Percentiles rank a stretch among this genome's conserved stretches.
These are phyloP conservation scores for Aricia agestis DNA, from an alignment of 1,140 invertebrate genomes.

Conservation along the genomic window DNA sequence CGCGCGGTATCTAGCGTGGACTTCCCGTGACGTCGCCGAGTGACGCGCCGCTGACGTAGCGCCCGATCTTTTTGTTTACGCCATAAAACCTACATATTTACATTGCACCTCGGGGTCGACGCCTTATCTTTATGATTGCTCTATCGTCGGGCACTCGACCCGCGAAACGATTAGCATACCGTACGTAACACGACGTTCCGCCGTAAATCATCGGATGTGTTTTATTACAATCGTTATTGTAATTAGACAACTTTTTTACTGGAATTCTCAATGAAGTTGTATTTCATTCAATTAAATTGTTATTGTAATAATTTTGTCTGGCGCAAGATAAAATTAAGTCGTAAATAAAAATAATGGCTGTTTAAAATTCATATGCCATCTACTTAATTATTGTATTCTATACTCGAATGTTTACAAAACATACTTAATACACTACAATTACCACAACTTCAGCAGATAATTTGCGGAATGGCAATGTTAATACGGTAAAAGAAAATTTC, in stretches of 20 bases:
- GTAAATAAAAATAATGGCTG: background rate
- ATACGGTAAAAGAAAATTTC: constrained; percentile 33
- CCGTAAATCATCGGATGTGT: constrained; percentile 3
- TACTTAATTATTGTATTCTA: background rate
- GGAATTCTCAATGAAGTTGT: background rate
- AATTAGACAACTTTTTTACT: background rate
- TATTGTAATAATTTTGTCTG: background rate
- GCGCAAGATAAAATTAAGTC: background rate
- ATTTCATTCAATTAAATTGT: background rate
- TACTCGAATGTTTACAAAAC: background rate
- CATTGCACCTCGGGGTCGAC: constrained; percentile 58
- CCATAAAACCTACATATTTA: constrained; percentile 69
- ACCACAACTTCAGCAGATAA: background rate
- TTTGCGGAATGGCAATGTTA: constrained; percentile 18
- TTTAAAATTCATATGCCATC: background rate
- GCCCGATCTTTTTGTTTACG: constrained; percentile 67
- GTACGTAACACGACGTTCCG: background rate
- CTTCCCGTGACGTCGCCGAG: constrained; percentile 64
- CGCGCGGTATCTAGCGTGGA: constrained; percentile 61
- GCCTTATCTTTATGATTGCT: constrained; percentile 63
- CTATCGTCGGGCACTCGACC: constrained; percentile 30
- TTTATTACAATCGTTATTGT: background rate
- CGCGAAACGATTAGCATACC: background rate
- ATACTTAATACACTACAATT: background rate
- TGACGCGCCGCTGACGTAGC: constrained; percentile 63